Conservation (phyloP, 2,888 invertebrate genomes). For the Eristalinus sepulchralis region DNA sequence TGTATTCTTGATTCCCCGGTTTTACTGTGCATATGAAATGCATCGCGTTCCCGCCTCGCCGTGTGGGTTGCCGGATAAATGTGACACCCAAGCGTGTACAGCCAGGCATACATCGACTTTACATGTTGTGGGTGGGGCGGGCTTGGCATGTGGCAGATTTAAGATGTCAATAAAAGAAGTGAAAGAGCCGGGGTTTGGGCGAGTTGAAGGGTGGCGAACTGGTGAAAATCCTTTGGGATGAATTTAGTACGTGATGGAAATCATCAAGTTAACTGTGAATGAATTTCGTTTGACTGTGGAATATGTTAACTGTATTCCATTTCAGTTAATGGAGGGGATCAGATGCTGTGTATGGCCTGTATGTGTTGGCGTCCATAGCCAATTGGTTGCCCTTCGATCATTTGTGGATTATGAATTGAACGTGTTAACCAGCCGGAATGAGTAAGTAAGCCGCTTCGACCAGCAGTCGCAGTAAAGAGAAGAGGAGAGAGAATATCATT, state of each 20-base stretch:
- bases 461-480: neutral
- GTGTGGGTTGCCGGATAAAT: neutral
- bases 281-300: constrained; percentile 52
- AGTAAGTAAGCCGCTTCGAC: neutral
- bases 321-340: constrained; percentile 49
- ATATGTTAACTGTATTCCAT: constrained; percentile 65
- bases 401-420: constrained; percentile 64
- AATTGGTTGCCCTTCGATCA: constrained; percentile 50
- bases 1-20: constrained; percentile 37
- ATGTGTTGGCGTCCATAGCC: constrained; percentile 7
- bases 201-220: neutral
- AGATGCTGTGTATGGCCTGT: constrained; percentile 21
- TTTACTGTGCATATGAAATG: constrained; percentile 61
- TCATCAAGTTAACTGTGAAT: constrained; percentile 53
- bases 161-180: constrained; percentile 65
- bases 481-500: neutral
- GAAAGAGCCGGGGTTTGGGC: constrained; percentile 31
- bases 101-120: constrained; percentile 37
- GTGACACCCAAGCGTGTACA: constrained; percentile 26
- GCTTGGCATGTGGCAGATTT: constrained; percentile 55
- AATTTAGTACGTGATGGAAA: constrained; percentile 67
- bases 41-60: constrained; percentile 20
- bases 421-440: constrained; percentile 17
- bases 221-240: constrained; percentile 62
- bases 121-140: constrained; percentile 35